A percentile compares a stretch with the other conserved stretches of the same genome.
Evolutionary conservation across 2,888 invertebrate genomes (phyloP).

Genomic region (Onthophagus sagittarius): DNA sequence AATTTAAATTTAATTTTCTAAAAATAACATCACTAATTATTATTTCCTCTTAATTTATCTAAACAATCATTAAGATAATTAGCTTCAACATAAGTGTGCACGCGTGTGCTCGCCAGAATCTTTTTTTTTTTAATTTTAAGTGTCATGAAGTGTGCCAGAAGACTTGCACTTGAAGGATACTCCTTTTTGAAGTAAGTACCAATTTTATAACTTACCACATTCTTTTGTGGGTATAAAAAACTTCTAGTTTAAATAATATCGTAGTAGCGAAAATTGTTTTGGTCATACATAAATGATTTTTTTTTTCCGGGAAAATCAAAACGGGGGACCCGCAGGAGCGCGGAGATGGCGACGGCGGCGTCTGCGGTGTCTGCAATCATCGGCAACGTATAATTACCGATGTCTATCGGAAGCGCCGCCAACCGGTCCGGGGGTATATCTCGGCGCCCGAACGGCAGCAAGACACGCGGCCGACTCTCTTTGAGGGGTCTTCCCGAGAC

Average conservation of each 20-base stretch:
- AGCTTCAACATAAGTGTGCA: neutral
- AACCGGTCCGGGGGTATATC: neutral
- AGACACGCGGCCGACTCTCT: neutral
- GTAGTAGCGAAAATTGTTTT: neutral
- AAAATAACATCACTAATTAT: neutral
- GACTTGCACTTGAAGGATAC: neutral
- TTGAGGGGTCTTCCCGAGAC: neutral
- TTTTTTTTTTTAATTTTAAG: neutral
- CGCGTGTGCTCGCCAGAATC: neutral
- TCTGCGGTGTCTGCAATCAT: slow-evolving; percentile 31
- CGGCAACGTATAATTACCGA: slow-evolving; percentile 32
- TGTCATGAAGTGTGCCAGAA: neutral
- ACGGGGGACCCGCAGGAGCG: neutral
- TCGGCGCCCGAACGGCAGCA: neutral
- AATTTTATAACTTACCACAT: too few relatives aligned
- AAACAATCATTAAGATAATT: neutral
- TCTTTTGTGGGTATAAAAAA: too few relatives aligned
- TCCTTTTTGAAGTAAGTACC: neutral
- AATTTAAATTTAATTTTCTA: too few relatives aligned
- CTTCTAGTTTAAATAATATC: too few relatives aligned
- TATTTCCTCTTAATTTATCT: neutral
- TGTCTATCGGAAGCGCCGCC: slow-evolving; percentile 31
- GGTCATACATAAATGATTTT: neutral
- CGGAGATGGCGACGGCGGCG: slow-evolving; percentile 24
- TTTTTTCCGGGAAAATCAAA: neutral